Conservation (phyloP, 2,888 invertebrate species). For the Lymantria monacha region DNA sequence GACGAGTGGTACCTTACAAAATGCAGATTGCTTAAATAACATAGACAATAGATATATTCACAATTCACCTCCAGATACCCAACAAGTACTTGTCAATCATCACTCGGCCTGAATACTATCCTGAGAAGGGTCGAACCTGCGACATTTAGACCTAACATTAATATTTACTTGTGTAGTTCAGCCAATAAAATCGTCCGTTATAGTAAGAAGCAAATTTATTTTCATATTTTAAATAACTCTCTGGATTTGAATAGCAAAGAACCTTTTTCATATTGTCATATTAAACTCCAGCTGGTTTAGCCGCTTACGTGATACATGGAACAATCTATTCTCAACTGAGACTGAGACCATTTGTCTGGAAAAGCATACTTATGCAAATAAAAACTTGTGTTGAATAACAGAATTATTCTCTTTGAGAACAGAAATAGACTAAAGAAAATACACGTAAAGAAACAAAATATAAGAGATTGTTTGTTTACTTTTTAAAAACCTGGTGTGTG, state of each 20-base stretch:
- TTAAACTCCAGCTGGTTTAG: background rate
- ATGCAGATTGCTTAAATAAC: too few relatives aligned
- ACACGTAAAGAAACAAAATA: conserved; percentile 1
- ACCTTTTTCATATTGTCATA: background rate
- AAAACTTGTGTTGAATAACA: conserved; percentile 3
- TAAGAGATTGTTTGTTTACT: conserved; percentile 6
- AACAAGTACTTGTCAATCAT: too few relatives aligned
- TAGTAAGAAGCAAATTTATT: too few relatives aligned
- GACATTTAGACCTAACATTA: too few relatives aligned
- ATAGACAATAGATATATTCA: too few relatives aligned
- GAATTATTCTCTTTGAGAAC: conserved; percentile 8
- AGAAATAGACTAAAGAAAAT: conserved; percentile 8
- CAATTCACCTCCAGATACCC: too few relatives aligned
- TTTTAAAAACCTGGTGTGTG: conserved; percentile 4
- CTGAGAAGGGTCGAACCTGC: too few relatives aligned
- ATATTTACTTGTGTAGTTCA: too few relatives aligned
- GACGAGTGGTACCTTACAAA: too few relatives aligned
- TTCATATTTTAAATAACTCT: too few relatives aligned
- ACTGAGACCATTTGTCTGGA: background rate
- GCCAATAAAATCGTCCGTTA: too few relatives aligned
- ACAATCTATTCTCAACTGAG: background rate
- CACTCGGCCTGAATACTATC: too few relatives aligned
- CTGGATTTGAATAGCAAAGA: background rate
- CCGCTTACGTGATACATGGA: background rate
- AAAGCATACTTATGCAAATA: conserved; percentile 1